A percentile compares a stretch with the other conserved stretches of the same genome.
These are phyloP conservation scores for Melipona quadrifasciata DNA, from an alignment of 1,140 invertebrate genomes.

Conservation along the genomic window DNA sequence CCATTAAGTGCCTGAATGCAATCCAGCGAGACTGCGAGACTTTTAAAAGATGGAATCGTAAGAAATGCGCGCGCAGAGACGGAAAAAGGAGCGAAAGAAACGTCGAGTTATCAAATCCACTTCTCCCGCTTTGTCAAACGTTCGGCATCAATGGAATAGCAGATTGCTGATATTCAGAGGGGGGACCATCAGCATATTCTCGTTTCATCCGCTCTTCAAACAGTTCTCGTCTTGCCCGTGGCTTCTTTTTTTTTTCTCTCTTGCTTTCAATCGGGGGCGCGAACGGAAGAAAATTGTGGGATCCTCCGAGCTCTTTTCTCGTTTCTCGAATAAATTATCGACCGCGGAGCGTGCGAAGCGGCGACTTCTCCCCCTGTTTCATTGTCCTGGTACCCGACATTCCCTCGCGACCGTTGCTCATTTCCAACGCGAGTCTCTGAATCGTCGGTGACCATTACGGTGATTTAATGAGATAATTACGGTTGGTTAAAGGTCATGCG, in stretches of 20 bases:
- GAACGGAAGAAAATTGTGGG: conserved; percentile 5
- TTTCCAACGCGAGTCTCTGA: too few relatives aligned
- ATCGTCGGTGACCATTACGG: too few relatives aligned
- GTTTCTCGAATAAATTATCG: conserved; percentile 38
- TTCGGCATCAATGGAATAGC: conserved; percentile 34
- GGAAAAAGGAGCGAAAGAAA: background rate
- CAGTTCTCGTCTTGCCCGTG: background rate
- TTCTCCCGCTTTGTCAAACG: background rate
- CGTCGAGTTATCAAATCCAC: conserved; percentile 25
- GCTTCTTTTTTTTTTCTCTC: background rate
- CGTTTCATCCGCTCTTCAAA: background rate
- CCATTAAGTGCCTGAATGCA: too few relatives aligned
- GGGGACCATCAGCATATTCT: background rate
- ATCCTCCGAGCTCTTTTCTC: background rate
- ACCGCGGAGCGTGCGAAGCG: background rate
- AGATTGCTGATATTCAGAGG: conserved; percentile 32
- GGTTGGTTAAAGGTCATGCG: too few relatives aligned
- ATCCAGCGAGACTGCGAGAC: too few relatives aligned
- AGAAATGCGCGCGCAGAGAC: background rate
- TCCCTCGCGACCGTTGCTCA: background rate
- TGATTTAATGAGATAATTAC: too few relatives aligned
- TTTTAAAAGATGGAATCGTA: background rate
- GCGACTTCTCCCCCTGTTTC: too few relatives aligned
- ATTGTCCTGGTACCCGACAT: background rate
- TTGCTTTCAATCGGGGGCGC: background rate